Evolutionary conservation across 2,888 invertebrate genomes (phyloP).

Genomic region (Ochropleura leucogaster): DNA sequence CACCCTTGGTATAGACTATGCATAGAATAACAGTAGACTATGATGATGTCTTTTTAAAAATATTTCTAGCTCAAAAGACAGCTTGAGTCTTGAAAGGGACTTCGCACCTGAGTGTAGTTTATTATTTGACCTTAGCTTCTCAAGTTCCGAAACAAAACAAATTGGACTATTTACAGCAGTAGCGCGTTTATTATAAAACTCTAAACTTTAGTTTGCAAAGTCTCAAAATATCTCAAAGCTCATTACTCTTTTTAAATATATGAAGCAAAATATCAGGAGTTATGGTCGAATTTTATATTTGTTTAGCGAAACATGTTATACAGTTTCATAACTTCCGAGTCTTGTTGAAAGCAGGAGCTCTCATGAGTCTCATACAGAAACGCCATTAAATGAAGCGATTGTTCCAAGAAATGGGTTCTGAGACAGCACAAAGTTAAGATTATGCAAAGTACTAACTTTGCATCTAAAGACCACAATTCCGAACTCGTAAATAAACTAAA

Average conservation of each 20-base stretch:
- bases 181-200: conserved; percentile 29
- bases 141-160: conserved; percentile 34
- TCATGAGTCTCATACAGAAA: conserved; percentile 37
- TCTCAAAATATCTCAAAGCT: conserved; percentile 47
- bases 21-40: too few relatives aligned
- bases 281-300: conserved; percentile 47
- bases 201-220: conserved; percentile 22
- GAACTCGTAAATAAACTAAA: conserved; percentile 42
- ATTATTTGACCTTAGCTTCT: conserved; percentile 6
- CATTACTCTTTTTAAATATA: conserved; percentile 45
- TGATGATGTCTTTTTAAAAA: too few relatives aligned
- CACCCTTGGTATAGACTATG: too few relatives aligned
- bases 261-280: conserved; percentile 35
- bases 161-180: conserved; percentile 37
- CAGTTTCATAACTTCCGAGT: conserved; percentile 48
- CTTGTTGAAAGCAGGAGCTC: conserved; percentile 46
- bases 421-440: conserved; percentile 32
- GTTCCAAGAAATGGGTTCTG: conserved; percentile 20
- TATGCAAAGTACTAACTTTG: conserved; percentile 32
- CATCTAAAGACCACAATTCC: conserved; percentile 29
- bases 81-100: not conserved
- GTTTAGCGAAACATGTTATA: conserved; percentile 39
- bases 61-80: not conserved
- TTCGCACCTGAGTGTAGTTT: conserved; percentile 13
- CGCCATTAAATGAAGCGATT: conserved; percentile 32